Evolutionary conservation across 2,888 invertebrate genomes (phyloP), one percentile per base, ranked within the genome.

Genomic region (Selenia dentaria): DNA sequence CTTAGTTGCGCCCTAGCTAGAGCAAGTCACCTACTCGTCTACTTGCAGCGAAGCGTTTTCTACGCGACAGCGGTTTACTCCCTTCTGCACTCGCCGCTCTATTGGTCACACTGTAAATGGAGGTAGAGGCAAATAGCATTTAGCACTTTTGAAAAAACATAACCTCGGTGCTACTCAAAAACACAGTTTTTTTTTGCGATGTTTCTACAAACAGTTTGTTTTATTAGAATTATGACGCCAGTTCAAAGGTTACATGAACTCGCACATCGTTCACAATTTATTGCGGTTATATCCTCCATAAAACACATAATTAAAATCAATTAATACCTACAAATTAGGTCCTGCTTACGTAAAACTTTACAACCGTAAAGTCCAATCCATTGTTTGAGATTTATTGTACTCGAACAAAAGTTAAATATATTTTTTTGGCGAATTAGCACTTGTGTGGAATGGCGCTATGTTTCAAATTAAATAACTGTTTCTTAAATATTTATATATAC

Each of bases 341-440:
- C 31, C 37, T 48, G 44, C 37, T 45, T 34, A 33, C 38, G 43
- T 42, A 43, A 50, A 45, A 43, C 31, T 55, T 55, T 55, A 58
- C 41, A 55, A 38, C 20, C 39, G 55, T 53, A 55, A 58, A 58
- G 46, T 41, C 57, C 54, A 29, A 22, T 18, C 16, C 47, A 35
- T 48, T 50, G 50, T 54, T 45, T 14, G 11, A 32, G 6, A 20
- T 13, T 13, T 28, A 14, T n/a, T 14, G 13, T 28, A 6, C 6
- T 4, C 8, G 20, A 22, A 4, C 2, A 6, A 28, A 12, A 8
- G n/a, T 8, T 13, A 28, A 38, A 36, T 34, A 26, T n/a, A n/a
- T 39, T 47, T 53, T 50, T 48, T 50, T 43, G 22, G 11, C 20
- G 12, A 50, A 47, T 55, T 52, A 52, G 32, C 52, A 36, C 32